phyloP scores from a whole-genome alignment of 2,113 vertebrate species.

The Notarius quadriscutis region DNA sequence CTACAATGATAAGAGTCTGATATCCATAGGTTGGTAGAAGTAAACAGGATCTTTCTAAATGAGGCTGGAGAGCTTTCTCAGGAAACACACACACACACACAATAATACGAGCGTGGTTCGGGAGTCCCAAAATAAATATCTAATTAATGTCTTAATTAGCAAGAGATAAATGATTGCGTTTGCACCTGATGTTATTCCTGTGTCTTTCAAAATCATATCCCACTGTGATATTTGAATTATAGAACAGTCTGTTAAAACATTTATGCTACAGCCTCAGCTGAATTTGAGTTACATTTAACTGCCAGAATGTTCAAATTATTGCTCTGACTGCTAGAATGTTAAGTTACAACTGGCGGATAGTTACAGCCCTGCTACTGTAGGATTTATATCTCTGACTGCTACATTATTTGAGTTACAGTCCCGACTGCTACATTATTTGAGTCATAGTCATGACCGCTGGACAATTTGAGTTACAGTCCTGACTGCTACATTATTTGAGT shows the following conservation, averaged over 20 bases:
- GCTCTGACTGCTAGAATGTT: not conserved
- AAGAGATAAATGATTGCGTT: not conserved
- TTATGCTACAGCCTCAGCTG: not conserved
- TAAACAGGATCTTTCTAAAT: conserved; percentile 29
- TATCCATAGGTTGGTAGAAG: not conserved
- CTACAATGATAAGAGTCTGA: not conserved
- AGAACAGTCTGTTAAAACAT: not conserved
- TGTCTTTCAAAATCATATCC: not conserved
- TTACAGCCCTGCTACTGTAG: not conserved
- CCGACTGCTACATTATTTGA: not conserved
- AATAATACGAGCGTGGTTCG: not conserved
- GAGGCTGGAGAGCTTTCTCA: conserved; percentile 33
- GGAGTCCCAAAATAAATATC: not conserved
- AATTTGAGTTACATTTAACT: not conserved
- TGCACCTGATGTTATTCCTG: not conserved
- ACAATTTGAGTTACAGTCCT: too few relatives aligned
- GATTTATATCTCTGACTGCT: not conserved
- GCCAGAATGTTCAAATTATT: too few relatives aligned
- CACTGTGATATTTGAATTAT: not conserved
- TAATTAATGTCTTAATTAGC: not conserved
- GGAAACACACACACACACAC: conserved; percentile 22
- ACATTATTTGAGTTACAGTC: too few relatives aligned
- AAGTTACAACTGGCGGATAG: not conserved
- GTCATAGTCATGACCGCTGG: not conserved
- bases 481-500: not conserved